These are phyloP conservation scores for Diacarnus erythraeanus DNA, from an alignment of 37 sponge, comb jelly and placozoan species.

Conservation along the genomic window DNA sequence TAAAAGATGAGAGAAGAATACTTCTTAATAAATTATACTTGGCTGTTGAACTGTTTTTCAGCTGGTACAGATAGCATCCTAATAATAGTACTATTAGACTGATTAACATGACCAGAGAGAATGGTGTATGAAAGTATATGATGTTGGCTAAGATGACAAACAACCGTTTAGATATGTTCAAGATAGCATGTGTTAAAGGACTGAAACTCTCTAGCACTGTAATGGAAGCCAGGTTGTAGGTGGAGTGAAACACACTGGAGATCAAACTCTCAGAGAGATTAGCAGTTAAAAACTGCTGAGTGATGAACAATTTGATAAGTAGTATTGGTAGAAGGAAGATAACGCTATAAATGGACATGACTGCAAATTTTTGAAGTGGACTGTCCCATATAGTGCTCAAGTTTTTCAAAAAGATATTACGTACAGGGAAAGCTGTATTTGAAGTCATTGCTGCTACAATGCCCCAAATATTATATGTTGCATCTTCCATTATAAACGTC, in stretches of 20 bases:
- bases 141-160: neutral
- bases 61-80: neutral
- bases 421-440: slow-evolving; percentile 2
- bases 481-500: neutral
- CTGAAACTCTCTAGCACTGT: neutral
- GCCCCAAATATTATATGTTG: slow-evolving; percentile 3
- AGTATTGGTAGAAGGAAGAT: neutral
- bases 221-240: neutral
- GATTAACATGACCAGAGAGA: neutral
- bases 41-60: neutral
- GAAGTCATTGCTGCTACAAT: neutral
- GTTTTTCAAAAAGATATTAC: neutral
- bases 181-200: neutral
- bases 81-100: neutral
- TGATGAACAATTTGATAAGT: neutral
- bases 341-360: slow-evolving; percentile 5
- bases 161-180: neutral
- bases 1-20: too few relatives aligned
- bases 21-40: too few relatives aligned
- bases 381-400: neutral
- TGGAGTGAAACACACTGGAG: neutral
- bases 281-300: neutral
- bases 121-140: neutral
- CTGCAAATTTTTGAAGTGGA: neutral
- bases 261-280: neutral